Percentiles rank a stretch among this genome's conserved stretches.
These are phyloP conservation scores for Hoplostethus mediterraneus DNA, from an alignment of 2,797 vertebrate genomes.

Conservation along the genomic window DNA sequence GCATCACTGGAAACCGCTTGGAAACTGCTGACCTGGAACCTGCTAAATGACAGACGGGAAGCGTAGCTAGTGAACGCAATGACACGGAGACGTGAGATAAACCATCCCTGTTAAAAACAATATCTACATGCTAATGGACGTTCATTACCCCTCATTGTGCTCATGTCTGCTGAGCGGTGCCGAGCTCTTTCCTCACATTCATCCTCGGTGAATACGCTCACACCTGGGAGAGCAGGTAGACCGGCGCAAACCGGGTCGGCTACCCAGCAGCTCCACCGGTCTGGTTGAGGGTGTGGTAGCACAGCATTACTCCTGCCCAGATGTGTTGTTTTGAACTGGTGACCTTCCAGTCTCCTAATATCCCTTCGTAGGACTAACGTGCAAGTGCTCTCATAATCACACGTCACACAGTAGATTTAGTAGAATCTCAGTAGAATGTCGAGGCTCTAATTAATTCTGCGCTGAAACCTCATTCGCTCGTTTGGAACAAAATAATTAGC, in stretches of 20 bases:
- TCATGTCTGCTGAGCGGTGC: constrained; percentile 56
- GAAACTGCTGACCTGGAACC: constrained; percentile 71
- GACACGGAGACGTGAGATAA: constrained; percentile 64
- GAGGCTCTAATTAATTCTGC: constrained; percentile 65
- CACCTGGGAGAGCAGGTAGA: too few species aligned
- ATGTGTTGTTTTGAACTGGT: constrained; percentile 39
- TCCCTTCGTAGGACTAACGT: constrained; percentile 64
- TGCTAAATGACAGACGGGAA: constrained; percentile 69
- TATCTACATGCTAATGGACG: constrained; percentile 65
- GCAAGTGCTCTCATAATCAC: constrained; percentile 68
- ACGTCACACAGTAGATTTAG: constrained; percentile 61
- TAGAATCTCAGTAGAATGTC: constrained; percentile 57
- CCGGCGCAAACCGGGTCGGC: too few species aligned
- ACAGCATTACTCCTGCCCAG: constrained; percentile 3
- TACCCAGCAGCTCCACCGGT: constrained; percentile 38
- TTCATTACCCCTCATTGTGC: constrained; percentile 60
- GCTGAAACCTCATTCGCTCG: constrained; percentile 62
- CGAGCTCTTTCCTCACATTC: constrained; percentile 11
- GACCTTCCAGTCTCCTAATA: constrained; percentile 58
- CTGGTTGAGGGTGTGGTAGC: constrained; percentile 42
- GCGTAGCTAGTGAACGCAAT: constrained; percentile 52
- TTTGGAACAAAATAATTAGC: constrained; percentile 45
- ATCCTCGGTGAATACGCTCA: neutral
- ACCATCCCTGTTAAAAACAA: constrained; percentile 43
- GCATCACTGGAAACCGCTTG: constrained; percentile 62